Conservation (phyloP, 2,888 invertebrate species). For the Pristionchus exspectatus region DNA sequence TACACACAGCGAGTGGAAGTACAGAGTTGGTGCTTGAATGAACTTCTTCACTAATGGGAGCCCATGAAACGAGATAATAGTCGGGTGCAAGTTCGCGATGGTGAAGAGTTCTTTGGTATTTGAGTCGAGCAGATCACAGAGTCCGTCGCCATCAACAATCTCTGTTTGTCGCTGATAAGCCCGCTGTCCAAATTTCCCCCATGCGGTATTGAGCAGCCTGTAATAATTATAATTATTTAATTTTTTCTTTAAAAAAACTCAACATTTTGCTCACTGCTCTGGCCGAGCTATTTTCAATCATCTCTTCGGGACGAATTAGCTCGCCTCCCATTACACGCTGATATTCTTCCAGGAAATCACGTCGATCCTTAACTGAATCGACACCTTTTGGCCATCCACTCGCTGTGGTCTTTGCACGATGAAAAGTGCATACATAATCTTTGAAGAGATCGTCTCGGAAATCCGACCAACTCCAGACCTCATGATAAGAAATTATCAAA, state of each 20-base stretch:
- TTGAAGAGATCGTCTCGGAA: background rate
- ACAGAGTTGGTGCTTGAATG: background rate
- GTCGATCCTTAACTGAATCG: background rate
- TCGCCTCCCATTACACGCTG: background rate
- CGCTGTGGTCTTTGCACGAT: background rate
- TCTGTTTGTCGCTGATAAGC: background rate
- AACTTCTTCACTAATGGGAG: background rate
- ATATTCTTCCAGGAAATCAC: background rate
- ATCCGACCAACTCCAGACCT: background rate
- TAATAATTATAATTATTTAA: too few relatives aligned
- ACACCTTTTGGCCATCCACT: background rate
- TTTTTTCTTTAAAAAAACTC: too few relatives aligned
- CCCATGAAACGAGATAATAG: background rate
- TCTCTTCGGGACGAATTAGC: background rate
- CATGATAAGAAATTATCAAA: background rate
- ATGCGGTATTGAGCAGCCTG: background rate
- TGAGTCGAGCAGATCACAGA: background rate
- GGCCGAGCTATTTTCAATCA: background rate
- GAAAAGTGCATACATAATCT: background rate
- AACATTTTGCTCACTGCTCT: background rate
- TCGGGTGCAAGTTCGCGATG: background rate
- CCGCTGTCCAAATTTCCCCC: background rate
- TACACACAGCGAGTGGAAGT: background rate
- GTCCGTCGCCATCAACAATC: background rate
- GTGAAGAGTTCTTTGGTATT: background rate